Conservation (phyloP, 2,113 vertebrate species). For the Corythornis cristatus region DNA sequence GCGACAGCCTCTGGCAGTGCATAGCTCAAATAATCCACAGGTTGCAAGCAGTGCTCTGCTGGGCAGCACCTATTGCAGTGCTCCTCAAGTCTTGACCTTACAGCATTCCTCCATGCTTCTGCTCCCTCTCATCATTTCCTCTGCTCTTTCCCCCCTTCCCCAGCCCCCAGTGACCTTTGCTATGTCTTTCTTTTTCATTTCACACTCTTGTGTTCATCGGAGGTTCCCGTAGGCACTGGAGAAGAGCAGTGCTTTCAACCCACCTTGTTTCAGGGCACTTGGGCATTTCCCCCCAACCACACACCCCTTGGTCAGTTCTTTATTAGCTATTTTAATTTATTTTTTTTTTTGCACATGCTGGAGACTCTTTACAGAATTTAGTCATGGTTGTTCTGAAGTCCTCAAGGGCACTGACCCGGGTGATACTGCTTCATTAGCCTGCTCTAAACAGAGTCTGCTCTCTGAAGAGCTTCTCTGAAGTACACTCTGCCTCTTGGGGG, state of each 20-base stretch:
- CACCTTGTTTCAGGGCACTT: background rate
- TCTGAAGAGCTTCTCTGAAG: background rate
- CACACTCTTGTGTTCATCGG: background rate
- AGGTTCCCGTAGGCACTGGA: background rate
- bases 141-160: background rate
- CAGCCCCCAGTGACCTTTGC: background rate
- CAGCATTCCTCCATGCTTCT: background rate
- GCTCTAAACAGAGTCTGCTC: background rate
- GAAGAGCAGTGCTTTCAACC: background rate
- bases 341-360: background rate
- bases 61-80: background rate
- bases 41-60: background rate
- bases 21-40: background rate
- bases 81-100: background rate
- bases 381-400: background rate
- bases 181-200: background rate
- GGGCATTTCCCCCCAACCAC: background rate
- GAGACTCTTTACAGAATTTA: background rate
- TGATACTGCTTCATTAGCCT: background rate
- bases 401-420: background rate
- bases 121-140: background rate
- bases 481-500: background rate
- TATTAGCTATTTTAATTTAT: accelerated
- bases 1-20: background rate
- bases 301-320: background rate